phyloP scores from a whole-genome alignment of 2,888 invertebrate genomes.

The Rutpela maculata region DNA sequence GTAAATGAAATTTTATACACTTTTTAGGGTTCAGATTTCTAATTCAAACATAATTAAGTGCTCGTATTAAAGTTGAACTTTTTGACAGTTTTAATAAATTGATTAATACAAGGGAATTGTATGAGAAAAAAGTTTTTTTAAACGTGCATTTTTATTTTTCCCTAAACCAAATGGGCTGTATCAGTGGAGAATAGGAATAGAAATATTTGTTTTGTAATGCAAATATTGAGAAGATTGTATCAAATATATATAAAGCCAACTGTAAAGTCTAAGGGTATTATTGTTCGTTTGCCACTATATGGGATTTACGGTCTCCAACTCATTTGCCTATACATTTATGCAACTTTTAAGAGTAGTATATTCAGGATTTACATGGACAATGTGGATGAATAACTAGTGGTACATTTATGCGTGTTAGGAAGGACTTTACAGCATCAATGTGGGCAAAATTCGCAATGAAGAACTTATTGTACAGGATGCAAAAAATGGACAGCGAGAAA shows the following conservation, averaged over 20 bases:
- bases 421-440: no score
- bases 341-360: no score
- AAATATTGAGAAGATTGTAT: neutral
- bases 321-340: neutral
- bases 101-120: conserved; percentile 13
- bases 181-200: neutral
- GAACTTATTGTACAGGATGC: no score
- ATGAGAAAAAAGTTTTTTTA: neutral
- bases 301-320: neutral
- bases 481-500: no score
- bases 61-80: conserved; percentile 11
- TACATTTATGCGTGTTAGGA: no score
- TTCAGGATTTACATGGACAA: neutral
- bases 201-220: neutral
- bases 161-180: neutral
- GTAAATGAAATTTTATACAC: conserved; percentile 33
- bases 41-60: conserved; percentile 18
- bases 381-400: neutral
- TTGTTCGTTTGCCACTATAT: neutral
- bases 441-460: no score
- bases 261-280: neutral
- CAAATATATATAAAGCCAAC: neutral
- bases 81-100: conserved; percentile 16
- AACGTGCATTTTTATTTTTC: neutral
- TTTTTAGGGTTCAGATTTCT: conserved; percentile 7